Evolutionary conservation across 2,797 vertebrate genomes (phyloP).

Genomic region (Onychomys leucogaster): DNA sequence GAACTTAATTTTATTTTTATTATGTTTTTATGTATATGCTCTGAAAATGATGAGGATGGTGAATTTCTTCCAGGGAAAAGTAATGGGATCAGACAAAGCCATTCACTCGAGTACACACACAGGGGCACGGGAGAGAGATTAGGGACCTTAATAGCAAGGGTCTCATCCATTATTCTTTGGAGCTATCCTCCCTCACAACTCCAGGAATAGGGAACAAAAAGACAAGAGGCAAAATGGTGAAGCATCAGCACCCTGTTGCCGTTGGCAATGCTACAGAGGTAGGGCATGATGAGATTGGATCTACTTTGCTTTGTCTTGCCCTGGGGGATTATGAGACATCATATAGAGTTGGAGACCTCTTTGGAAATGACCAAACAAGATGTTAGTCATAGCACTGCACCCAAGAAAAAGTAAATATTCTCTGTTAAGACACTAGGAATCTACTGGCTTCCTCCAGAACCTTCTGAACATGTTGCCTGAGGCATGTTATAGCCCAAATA

Average conservation of each 20-base stretch:
- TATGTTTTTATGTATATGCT: neutral
- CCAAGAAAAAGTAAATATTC: neutral
- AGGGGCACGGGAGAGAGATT: neutral
- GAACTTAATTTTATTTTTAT: neutral
- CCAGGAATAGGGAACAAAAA: neutral
- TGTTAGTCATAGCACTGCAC: neutral
- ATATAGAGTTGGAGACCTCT: neutral
- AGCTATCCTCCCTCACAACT: neutral
- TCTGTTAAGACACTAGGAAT: neutral
- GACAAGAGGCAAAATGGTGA: slow-evolving; percentile 21
- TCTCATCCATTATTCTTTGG: neutral
- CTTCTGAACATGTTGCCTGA: slow-evolving; percentile 24
- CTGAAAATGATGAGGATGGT: neutral
- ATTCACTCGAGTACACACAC: neutral
- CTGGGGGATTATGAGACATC: slow-evolving; percentile 15
- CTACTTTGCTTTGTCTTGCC: neutral
- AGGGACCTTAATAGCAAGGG: neutral
- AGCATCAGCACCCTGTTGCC: neutral
- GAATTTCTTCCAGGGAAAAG: neutral
- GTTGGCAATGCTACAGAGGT: slow-evolving; percentile 2
- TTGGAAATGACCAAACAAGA: neutral
- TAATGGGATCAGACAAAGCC: neutral
- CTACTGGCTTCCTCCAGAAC: slow-evolving; percentile 28
- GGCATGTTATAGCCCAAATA: neutral
- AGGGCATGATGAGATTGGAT: neutral